These are phyloP conservation scores for Tethea ocularis DNA, from an alignment of 2,888 invertebrate genomes.

Conservation along the genomic window DNA sequence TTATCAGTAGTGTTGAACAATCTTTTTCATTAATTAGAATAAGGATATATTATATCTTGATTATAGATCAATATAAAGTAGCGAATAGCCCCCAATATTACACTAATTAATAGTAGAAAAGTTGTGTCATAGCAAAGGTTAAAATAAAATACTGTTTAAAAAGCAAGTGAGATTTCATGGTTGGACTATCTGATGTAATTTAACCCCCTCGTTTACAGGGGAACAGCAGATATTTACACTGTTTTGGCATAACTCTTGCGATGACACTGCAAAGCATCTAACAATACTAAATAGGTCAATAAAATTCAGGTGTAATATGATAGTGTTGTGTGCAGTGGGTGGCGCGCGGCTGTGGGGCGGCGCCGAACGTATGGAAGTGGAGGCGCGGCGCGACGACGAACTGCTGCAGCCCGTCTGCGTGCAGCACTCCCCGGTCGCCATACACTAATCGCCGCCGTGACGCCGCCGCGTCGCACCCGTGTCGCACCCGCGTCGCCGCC, in stretches of 20 bases:
- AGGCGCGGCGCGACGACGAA: conserved; percentile 74
- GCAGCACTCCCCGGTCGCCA: conserved; percentile 94
- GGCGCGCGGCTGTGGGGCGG: conserved; percentile 63
- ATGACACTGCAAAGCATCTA: not conserved
- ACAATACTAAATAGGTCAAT: not conserved
- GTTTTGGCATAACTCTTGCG: not conserved
- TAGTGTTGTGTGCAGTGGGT: conserved; percentile 48
- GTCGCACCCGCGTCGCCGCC: conserved; percentile 18
- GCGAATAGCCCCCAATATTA: not conserved
- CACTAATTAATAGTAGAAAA: not conserved
- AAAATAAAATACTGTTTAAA: not conserved
- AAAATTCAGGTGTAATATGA: not conserved
- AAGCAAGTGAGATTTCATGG: too few relatives aligned
- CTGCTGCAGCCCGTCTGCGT: conserved; percentile 92
- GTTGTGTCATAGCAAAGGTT: not conserved
- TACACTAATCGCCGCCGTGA: conserved; percentile 82
- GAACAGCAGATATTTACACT: not conserved
- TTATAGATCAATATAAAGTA: not conserved
- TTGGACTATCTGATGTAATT: too few relatives aligned
- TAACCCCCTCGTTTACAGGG: too few relatives aligned
- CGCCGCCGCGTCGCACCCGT: conserved; percentile 13
- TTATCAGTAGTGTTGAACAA: not conserved
- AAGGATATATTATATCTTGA: not conserved
- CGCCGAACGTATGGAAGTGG: conserved; percentile 90
- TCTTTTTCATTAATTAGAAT: not conserved